Conservation (phyloP, 2,797 vertebrate genomes). For the Halcyon badia region DNA sequence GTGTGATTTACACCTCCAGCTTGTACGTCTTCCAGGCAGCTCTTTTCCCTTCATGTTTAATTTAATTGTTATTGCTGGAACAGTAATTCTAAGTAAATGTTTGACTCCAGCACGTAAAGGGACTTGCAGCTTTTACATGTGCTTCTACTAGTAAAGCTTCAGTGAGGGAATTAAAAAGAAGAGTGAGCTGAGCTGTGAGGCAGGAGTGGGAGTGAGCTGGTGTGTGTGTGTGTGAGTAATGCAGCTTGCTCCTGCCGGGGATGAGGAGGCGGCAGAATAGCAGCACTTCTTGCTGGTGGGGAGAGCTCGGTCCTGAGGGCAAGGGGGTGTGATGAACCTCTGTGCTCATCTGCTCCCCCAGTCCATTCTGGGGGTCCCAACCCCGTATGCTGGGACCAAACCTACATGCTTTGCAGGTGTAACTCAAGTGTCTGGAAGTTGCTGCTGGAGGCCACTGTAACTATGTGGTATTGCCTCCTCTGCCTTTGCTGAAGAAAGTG, state of each 20-base stretch:
- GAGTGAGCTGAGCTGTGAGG: neutral
- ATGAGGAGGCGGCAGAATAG: neutral
- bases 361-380: neutral
- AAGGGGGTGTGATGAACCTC: neutral
- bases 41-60: constrained; percentile 39
- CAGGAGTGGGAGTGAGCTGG: neutral
- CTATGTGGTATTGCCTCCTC: neutral
- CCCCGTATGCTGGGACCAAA: neutral
- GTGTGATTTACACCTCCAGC: constrained; percentile 34
- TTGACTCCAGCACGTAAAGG: constrained; percentile 39
- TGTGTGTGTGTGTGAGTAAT: neutral
- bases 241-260: neutral
- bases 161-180: neutral
- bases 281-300: neutral
- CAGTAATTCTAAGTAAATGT: constrained; percentile 63
- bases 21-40: neutral
- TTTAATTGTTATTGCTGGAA: constrained; percentile 55
- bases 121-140: constrained; percentile 11
- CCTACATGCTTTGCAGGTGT: neutral
- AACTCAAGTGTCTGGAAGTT: neutral
- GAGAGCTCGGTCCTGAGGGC: neutral
- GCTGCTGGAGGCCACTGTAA: neutral
- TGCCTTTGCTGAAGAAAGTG: neutral
- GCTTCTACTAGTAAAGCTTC: neutral
- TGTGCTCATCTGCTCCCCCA: neutral